Conservation (phyloP, 2,888 invertebrate genomes). For the Crepidodera aurea region DNA sequence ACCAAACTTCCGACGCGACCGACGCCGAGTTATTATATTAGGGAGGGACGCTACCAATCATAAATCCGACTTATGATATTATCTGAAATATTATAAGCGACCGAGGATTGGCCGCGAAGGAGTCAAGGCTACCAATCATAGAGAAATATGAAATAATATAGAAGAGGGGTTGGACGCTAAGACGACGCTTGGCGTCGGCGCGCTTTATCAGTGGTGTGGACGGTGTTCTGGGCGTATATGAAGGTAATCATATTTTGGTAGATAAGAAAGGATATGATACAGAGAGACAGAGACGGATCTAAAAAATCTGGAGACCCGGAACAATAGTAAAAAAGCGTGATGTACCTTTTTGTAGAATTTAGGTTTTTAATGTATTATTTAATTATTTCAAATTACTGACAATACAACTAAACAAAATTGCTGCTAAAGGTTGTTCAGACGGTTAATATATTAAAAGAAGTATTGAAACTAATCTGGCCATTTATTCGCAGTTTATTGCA, state of each 20-base stretch:
- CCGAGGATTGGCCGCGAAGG: constrained; percentile 44
- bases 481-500: too few relatives aligned
- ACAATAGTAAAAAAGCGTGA: too few relatives aligned
- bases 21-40: constrained; percentile 54
- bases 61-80: constrained; percentile 47
- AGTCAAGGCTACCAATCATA: constrained; percentile 45
- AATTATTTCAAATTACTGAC: too few relatives aligned
- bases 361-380: too few relatives aligned
- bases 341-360: too few relatives aligned
- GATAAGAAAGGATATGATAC: neutral
- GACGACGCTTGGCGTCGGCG: constrained; percentile 52
- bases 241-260: constrained; percentile 1
- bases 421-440: too few relatives aligned
- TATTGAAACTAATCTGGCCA: too few relatives aligned
- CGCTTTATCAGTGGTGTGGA: constrained; percentile 30
- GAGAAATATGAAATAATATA: constrained; percentile 51
- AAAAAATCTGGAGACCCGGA: too few relatives aligned
- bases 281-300: too few relatives aligned
- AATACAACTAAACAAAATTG: too few relatives aligned
- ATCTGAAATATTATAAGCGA: constrained; percentile 48
- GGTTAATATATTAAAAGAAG: too few relatives aligned
- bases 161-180: constrained; percentile 47
- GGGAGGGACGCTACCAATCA: constrained; percentile 48
- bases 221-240: constrained; percentile 2
- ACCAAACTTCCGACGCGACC: constrained; percentile 13